Evolutionary conservation across 92 coral and sea anemone genomes (phyloP).

Genomic region (Metridium senile): DNA sequence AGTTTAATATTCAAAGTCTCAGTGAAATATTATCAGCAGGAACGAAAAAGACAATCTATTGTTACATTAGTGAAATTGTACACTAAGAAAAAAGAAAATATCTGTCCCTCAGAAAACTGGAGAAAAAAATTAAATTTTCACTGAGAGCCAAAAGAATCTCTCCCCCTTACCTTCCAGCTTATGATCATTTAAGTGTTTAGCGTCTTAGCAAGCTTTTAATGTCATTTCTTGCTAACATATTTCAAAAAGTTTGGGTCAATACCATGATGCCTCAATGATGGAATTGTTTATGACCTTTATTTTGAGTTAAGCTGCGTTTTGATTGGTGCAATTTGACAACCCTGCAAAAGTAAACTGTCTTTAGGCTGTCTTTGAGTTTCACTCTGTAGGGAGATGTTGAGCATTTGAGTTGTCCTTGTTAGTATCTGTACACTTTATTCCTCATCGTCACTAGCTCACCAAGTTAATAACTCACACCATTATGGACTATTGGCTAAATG

Average conservation of each 20-base stretch:
- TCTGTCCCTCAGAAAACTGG: neutral
- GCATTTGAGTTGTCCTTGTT: conserved; percentile 24
- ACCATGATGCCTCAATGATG: conserved; percentile 41
- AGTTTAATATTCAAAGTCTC: neutral
- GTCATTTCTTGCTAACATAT: conserved; percentile 23
- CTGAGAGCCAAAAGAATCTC: neutral
- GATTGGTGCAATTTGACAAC: conserved; percentile 28
- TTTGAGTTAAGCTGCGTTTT: conserved; percentile 16
- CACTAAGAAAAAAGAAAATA: neutral
- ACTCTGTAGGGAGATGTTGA: conserved; percentile 35
- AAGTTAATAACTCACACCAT: conserved; percentile 1
- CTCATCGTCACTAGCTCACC: conserved; percentile 31
- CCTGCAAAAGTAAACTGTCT: neutral
- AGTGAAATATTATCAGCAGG: neutral
- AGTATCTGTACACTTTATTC: conserved; percentile 16
- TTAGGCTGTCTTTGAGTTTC: conserved; percentile 26
- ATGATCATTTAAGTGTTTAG: neutral
- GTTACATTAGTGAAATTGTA: neutral
- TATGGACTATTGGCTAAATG: conserved; percentile 50
- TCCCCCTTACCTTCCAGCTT: conserved; percentile 8
- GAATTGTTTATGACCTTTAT: conserved; percentile 20
- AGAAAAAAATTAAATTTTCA: neutral
- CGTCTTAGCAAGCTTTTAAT: neutral
- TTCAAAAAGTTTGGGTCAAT: neutral
- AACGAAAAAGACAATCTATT: conserved; percentile 1